A percentile compares a stretch with the other conserved stretches of the same genome.
Conservation (phyloP, 92 coral and sea anemone genomes). For the Diadumene lineata region DNA sequence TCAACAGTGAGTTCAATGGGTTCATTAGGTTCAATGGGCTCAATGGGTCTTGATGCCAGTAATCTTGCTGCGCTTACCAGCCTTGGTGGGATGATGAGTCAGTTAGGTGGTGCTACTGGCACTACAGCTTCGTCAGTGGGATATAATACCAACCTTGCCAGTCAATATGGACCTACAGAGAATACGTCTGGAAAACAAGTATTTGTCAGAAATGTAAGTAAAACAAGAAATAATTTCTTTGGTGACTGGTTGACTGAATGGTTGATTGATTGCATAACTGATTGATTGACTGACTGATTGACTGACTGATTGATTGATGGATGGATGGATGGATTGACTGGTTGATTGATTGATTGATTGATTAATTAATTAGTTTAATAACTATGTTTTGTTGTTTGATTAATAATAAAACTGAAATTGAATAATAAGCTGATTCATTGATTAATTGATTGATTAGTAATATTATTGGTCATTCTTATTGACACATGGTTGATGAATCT, state of each 20-base stretch:
- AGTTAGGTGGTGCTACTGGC: constrained; percentile 7
- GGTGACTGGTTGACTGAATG: too few species aligned
- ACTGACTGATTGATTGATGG: too few species aligned
- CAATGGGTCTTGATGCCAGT: constrained; percentile 21
- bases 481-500: background rate
- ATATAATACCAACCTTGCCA: constrained; percentile 9
- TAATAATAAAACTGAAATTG: too few species aligned
- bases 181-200: constrained; percentile 79
- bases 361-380: too few species aligned
- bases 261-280: too few species aligned
- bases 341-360: background rate
- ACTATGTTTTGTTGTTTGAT: too few species aligned
- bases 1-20: constrained; percentile 10
- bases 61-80: constrained; percentile 28
- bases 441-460: too few species aligned
- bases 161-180: constrained; percentile 5
- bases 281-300: too few species aligned
- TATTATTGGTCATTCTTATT: background rate
- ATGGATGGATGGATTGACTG: too few species aligned
- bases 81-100: constrained; percentile 37
- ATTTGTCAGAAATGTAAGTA: constrained; percentile 97
- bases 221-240: background rate
- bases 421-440: background rate
- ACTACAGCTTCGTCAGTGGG: background rate
- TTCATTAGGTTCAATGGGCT: background rate